Conservation (phyloP, 1,140 invertebrate genomes). For the Habropoda laboriosa region DNA sequence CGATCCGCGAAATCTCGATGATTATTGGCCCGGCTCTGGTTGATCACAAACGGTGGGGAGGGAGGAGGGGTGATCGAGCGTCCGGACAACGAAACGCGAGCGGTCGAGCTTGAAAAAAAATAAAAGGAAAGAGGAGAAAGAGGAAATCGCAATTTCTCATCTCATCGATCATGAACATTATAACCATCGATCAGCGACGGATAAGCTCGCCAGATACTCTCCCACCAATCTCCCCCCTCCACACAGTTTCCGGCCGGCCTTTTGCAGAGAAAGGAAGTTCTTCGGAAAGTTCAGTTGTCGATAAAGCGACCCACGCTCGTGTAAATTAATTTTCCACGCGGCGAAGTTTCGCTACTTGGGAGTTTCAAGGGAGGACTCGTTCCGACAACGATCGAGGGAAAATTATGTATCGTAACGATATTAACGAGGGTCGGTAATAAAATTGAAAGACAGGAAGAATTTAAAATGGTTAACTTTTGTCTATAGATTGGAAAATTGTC, state of each 20-base stretch:
- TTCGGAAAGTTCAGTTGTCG: background rate
- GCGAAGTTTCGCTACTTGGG: background rate
- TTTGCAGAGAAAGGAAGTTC: background rate
- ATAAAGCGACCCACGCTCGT: background rate
- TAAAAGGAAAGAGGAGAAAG: background rate
- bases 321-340: constrained; percentile 22
- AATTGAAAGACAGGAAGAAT: background rate
- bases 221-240: too few relatives aligned
- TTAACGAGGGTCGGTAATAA: too few relatives aligned
- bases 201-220: background rate
- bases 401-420: too few relatives aligned
- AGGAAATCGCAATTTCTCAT: constrained; percentile 18
- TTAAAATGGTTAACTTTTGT: background rate
- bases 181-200: constrained; percentile 24
- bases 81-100: background rate
- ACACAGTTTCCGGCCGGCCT: background rate
- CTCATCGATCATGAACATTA: constrained; percentile 37
- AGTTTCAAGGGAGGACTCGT: background rate
- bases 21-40: constrained; percentile 9
- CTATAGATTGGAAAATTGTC: background rate
- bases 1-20: constrained; percentile 13
- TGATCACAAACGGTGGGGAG: background rate
- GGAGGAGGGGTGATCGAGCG: constrained; percentile 30
- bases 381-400: background rate
- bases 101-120: background rate